Evolutionary conservation across 2,113 vertebrate species (phyloP), one percentile per base, ranked within the genome.

Genomic region (Gnathonemus echidnorhynchus): DNA sequence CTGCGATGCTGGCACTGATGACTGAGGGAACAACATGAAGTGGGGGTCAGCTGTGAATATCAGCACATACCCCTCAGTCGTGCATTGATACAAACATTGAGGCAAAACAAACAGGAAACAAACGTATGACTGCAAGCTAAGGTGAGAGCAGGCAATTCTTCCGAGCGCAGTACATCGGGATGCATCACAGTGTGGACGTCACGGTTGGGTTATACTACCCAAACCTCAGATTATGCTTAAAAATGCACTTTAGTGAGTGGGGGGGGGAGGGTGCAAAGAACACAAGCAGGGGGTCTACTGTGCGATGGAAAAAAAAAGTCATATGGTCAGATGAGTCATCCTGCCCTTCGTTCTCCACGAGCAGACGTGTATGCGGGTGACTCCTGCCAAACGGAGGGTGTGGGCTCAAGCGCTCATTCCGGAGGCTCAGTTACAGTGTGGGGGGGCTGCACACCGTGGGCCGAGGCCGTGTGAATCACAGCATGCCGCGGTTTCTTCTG

Each of bases 311-410:
- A 15, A 80, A 50, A n/a, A 42, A 42, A 39, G 74, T 80, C 74
- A 80, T 80, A 80, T 80, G 74, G 74, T 80, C 74, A 42, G 17
- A 80, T 80, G 74, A 80, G 31, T 80, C 74, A 80, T 80, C 35
- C 70, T 39, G 35, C 15, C 27, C 74, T 42, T 0, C n/a, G 74
- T 42, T 80, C 74, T 80, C 74, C 31, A 42, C 74, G 9, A 19
- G 74, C 35, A 42, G 74, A 80, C 31, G 13, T 80, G 74, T 19
- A 42, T 5, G 42, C 13, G 74, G 5, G 35, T 80, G 74, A 17
- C 74, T 80, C 17, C 17, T 80, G 74, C 74, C 74, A 80, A 80
- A 42, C 5, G 5, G 13, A 19, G 74, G 13, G 74, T 42, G 17
- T 5, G 1, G 74, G 74, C 74, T 80, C 17, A 39, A 13, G 5